phyloP scores from a whole-genome alignment of 1,140 invertebrate species.

The Plutomurus gul region DNA sequence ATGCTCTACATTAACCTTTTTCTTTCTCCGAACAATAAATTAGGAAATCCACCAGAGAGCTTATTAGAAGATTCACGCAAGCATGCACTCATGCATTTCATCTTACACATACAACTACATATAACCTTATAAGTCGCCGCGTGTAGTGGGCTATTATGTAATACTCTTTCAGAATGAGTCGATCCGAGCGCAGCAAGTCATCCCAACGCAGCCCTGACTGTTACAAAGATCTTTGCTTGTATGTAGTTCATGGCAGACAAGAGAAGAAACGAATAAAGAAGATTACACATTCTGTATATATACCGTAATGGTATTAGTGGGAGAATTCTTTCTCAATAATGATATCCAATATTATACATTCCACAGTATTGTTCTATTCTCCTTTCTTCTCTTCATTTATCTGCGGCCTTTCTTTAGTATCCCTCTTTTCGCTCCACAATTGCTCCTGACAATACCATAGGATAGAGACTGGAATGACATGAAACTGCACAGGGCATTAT shows the following conservation, averaged over 20 bases:
- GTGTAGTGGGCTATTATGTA: too few species aligned
- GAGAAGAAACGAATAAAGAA: too few species aligned
- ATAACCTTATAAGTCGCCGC: too few species aligned
- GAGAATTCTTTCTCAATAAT: constrained; percentile 8
- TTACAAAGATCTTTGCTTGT: too few species aligned
- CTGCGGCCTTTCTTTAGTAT: background rate
- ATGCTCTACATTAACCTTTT: constrained; percentile 4
- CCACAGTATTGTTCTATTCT: background rate
- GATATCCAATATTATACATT: background rate
- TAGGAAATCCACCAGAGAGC: constrained; percentile 22
- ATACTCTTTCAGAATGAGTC: too few species aligned
- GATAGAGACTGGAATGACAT: background rate
- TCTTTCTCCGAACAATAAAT: constrained; percentile 26
- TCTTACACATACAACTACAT: background rate
- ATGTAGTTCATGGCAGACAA: too few species aligned
- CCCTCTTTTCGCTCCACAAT: background rate
- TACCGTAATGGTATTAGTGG: background rate
- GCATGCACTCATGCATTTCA: constrained; percentile 23
- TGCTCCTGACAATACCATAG: background rate
- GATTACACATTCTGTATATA: background rate
- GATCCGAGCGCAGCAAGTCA: too few species aligned
- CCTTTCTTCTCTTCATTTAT: background rate
- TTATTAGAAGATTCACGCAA: constrained; percentile 29
- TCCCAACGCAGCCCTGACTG: too few species aligned
- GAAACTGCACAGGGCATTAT: background rate